A percentile compares a stretch with the other conserved stretches of the same genome.
Evolutionary conservation across 2,888 invertebrate species (phyloP).

Genomic region (Drosophila macrospina): DNA sequence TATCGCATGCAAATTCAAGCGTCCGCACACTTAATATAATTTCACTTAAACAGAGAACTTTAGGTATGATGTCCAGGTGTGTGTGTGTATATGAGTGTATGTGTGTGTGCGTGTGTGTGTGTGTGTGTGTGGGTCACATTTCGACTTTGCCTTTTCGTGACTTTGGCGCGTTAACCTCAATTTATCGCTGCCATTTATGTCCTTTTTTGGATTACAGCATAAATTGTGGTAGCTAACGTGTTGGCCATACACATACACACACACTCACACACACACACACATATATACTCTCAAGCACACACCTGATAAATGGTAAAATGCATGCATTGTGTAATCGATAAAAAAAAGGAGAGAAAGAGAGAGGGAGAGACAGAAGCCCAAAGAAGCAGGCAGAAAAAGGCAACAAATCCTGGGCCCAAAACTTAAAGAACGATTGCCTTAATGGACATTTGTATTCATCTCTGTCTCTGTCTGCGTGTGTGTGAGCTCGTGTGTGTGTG

Average conservation of each 20-base stretch:
- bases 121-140: constrained; percentile 43
- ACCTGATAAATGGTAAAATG: constrained; percentile 76
- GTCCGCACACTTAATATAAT: constrained; percentile 80
- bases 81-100: constrained; percentile 9
- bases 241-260: constrained; percentile 54
- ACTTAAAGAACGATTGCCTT: constrained; percentile 51
- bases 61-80: constrained; percentile 3
- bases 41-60: constrained; percentile 71
- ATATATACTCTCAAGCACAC: constrained; percentile 23
- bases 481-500: constrained; percentile 18
- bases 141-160: constrained; percentile 70
- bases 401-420: constrained; percentile 25
- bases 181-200: constrained; percentile 81
- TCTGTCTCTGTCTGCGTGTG: not conserved
- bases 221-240: constrained; percentile 76
- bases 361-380: constrained; percentile 22
- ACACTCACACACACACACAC: constrained; percentile 25
- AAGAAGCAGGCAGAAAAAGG: constrained; percentile 20
- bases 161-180: constrained; percentile 81
- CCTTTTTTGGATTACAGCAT: constrained; percentile 79
- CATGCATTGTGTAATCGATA: constrained; percentile 81
- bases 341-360: constrained; percentile 51
- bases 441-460: constrained; percentile 52
- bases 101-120: constrained; percentile 19
- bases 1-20: constrained; percentile 75